Evolutionary conservation across 2,113 vertebrate species (phyloP).

Genomic region (Thamnophis sirtalis): DNA sequence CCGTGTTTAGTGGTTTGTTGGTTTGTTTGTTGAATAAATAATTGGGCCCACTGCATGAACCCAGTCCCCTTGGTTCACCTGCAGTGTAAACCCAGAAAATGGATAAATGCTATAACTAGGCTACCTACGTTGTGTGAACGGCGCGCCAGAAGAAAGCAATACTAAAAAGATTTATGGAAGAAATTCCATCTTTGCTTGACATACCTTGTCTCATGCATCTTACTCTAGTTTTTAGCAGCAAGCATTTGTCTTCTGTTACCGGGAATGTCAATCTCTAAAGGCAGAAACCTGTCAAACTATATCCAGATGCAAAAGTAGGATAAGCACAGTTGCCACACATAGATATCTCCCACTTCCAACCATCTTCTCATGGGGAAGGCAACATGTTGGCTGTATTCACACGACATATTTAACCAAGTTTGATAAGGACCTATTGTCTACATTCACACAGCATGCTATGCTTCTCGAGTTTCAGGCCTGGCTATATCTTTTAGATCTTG

Average conservation of each 20-base stretch:
- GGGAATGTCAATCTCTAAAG: background rate
- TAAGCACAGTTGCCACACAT: background rate
- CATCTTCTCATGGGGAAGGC: background rate
- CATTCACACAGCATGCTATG: background rate
- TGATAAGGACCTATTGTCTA: background rate
- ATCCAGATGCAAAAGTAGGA: background rate
- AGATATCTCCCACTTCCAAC: background rate
- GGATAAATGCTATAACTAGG: background rate
- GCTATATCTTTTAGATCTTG: background rate
- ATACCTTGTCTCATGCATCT: background rate
- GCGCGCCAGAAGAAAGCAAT: background rate
- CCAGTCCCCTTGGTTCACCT: background rate
- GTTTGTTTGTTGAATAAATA: background rate
- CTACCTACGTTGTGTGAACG: background rate
- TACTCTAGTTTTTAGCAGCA: background rate
- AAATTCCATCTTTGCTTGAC: background rate
- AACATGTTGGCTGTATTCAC: background rate
- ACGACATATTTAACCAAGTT: background rate
- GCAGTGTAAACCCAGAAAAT: background rate
- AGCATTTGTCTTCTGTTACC: background rate
- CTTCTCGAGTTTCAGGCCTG: background rate
- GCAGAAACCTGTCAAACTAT: background rate
- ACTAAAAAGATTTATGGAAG: background rate
- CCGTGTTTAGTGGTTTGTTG: background rate
- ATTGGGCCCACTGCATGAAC: background rate